These are phyloP conservation scores for Heterotilapia buettikoferi DNA, from an alignment of 2,113 vertebrate genomes.

Conservation along the genomic window DNA sequence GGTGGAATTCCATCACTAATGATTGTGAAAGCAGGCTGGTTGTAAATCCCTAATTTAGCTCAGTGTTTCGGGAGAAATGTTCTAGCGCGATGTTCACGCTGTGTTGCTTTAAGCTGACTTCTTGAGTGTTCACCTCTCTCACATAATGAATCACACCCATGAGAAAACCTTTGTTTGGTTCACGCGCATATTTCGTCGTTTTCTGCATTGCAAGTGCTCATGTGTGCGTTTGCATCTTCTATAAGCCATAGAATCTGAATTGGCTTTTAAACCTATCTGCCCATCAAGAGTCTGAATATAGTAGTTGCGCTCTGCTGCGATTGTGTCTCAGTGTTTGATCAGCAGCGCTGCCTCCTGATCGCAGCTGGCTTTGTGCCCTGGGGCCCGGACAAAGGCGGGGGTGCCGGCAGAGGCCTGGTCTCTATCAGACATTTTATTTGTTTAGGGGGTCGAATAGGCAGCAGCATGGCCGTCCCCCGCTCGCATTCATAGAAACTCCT, in stretches of 20 bases:
- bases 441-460: constrained; percentile 33
- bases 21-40: background rate
- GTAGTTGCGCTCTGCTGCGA: constrained; percentile 14
- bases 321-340: constrained; percentile 48
- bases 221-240: background rate
- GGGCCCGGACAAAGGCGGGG: constrained; percentile 46
- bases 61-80: constrained; percentile 46
- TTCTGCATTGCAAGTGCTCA: background rate
- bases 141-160: constrained; percentile 35
- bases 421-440: constrained; percentile 61
- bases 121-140: constrained; percentile 7
- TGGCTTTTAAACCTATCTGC: background rate
- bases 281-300: constrained; percentile 24
- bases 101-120: constrained; percentile 45
- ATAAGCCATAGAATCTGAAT: background rate
- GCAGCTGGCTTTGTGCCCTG: constrained; percentile 47
- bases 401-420: constrained; percentile 39
- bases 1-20: constrained; percentile 21
- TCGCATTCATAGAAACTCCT: constrained; percentile 25
- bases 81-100: constrained; percentile 40
- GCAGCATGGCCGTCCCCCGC: constrained; percentile 7
- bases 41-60: constrained; percentile 52
- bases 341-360: constrained; percentile 46
- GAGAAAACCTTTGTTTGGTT: constrained; percentile 7
- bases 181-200: background rate